Percentiles rank a stretch among this genome's conserved stretches.
These are phyloP conservation scores for Oreonectes daqikongensis DNA, from an alignment of 2,797 vertebrate genomes.

Conservation along the genomic window DNA sequence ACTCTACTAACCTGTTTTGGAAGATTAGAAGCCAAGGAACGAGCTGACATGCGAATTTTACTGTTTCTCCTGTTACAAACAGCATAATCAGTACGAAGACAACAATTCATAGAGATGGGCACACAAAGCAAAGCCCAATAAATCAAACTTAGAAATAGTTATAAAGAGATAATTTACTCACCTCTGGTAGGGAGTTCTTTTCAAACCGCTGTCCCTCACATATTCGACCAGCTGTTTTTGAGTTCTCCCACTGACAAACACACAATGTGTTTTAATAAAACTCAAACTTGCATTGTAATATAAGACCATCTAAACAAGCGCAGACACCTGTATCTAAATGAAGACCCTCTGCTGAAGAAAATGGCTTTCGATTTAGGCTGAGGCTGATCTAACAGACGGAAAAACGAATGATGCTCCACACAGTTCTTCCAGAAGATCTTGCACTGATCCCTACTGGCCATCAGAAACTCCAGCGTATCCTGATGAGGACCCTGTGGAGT, in stretches of 20 bases:
- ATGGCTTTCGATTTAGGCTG: constrained; percentile 90
- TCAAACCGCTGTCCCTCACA: constrained; percentile 86
- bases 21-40: constrained; percentile 75
- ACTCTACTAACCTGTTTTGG: constrained; percentile 88
- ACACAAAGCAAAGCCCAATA: constrained; percentile 28
- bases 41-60: constrained; percentile 81
- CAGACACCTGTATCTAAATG: constrained; percentile 95
- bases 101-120: not conserved
- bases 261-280: not conserved
- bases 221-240: constrained; percentile 96
- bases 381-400: constrained; percentile 92
- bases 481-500: constrained; percentile 87
- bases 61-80: constrained; percentile 87
- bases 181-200: constrained; percentile 92
- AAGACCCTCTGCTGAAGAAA: constrained; percentile 94
- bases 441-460: constrained; percentile 92
- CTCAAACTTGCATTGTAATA: not conserved
- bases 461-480: constrained; percentile 92
- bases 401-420: constrained; percentile 96
- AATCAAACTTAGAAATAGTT: not conserved
- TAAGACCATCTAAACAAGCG: not conserved
- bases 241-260: constrained; percentile 86
- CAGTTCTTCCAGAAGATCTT: constrained; percentile 99
- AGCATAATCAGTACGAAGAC: constrained; percentile 1
- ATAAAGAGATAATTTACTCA: constrained; percentile 58